phyloP scores from a whole-genome alignment of 2,888 invertebrate genomes.

The Elmis aenea region DNA sequence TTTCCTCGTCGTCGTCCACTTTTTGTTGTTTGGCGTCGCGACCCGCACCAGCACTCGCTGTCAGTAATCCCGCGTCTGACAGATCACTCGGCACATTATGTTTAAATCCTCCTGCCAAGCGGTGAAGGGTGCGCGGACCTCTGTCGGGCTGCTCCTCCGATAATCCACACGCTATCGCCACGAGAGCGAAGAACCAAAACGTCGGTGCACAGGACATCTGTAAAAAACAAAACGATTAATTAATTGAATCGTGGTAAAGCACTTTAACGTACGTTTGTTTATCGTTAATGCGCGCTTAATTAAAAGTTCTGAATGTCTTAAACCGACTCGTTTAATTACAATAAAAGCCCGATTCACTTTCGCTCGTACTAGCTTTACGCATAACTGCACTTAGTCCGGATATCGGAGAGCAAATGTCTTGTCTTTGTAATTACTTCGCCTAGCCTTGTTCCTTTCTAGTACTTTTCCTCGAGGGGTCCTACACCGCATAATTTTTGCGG shows the following conservation, averaged over 20 bases:
- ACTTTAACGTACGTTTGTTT: too few species aligned
- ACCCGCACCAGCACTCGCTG: constrained; percentile 9
- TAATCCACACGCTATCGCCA: constrained; percentile 18
- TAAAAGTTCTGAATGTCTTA: too few species aligned
- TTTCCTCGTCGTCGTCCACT: constrained; percentile 60
- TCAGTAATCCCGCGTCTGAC: constrained; percentile 6
- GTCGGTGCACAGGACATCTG: constrained; percentile 13
- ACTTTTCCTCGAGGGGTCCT: constrained; percentile 20
- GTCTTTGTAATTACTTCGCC: constrained; percentile 17
- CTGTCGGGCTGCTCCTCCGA: constrained; percentile 34
- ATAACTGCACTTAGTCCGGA: constrained; percentile 9
- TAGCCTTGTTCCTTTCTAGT: constrained; percentile 29
- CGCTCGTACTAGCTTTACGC: constrained; percentile 10
- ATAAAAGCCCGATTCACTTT: constrained; percentile 7
- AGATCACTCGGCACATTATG: background rate
- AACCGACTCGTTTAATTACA: too few species aligned
- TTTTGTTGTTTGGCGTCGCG: constrained; percentile 8
- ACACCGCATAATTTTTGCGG: constrained; percentile 15
- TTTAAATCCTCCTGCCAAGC: constrained; percentile 61
- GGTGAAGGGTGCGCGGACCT: constrained; percentile 51
- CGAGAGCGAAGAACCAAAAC: constrained; percentile 20
- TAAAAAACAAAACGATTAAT: constrained; percentile 7
- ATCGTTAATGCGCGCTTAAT: constrained; percentile 10
- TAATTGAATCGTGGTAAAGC: background rate
- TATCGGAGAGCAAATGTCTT: constrained; percentile 13